phyloP scores from a whole-genome alignment of 1,140 invertebrate genomes.

The Parapsyche elsis region DNA sequence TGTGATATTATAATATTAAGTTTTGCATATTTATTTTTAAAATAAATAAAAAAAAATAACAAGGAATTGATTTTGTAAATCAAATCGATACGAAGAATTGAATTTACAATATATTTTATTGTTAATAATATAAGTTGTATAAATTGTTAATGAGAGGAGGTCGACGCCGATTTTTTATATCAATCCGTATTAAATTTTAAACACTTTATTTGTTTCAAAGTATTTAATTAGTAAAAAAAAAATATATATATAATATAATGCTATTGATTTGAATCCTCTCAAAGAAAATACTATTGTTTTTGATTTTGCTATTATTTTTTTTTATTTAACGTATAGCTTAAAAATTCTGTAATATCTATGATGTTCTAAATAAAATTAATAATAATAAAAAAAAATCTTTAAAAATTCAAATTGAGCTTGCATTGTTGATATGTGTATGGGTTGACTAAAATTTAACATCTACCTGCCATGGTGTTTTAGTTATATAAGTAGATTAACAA shows the following conservation, averaged over 20 bases:
- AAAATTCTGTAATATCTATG: conserved; percentile 28
- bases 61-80: conserved; percentile 29
- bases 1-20: conserved; percentile 33
- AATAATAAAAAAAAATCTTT: conserved; percentile 2
- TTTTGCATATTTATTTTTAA: conserved; percentile 20
- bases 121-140: conserved; percentile 5
- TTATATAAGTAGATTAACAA: conserved; percentile 21
- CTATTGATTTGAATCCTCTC: background rate
- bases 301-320: background rate
- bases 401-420: conserved; percentile 40
- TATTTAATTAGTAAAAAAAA: too few species aligned
- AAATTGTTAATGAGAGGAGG: too few species aligned
- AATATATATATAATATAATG: too few species aligned
- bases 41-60: conserved; percentile 31
- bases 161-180: too few species aligned
- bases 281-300: background rate
- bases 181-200: too few species aligned
- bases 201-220: too few species aligned
- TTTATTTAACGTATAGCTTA: conserved; percentile 15
- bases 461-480: conserved; percentile 33
- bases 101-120: conserved; percentile 24
- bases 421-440: conserved; percentile 29
- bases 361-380: conserved; percentile 29
- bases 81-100: conserved; percentile 32
- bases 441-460: conserved; percentile 23